phyloP scores from a whole-genome alignment of 2,888 invertebrate species.

The Hypselothyrea guttata region DNA sequence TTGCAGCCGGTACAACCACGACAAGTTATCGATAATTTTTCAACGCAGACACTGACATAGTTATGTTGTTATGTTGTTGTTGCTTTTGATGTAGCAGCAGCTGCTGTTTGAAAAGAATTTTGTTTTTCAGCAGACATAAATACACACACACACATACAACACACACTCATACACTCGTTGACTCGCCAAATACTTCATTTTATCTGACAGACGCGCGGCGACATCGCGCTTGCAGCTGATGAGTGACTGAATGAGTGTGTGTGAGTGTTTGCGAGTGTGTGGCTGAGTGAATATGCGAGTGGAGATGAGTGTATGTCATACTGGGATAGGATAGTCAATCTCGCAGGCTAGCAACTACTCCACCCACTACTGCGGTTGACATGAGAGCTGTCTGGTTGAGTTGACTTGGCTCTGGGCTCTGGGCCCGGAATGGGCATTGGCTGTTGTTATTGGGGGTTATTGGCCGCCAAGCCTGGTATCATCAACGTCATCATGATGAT shows the following conservation, averaged over 20 bases:
- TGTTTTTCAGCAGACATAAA: slow-evolving; percentile 55
- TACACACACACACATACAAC: slow-evolving; percentile 21
- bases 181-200: slow-evolving; percentile 67
- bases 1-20: slow-evolving; percentile 23
- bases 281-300: slow-evolving; percentile 26
- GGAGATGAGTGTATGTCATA: slow-evolving; percentile 46
- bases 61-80: slow-evolving; percentile 49
- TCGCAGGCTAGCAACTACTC: slow-evolving; percentile 13
- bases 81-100: slow-evolving; percentile 31
- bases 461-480: slow-evolving; percentile 57
- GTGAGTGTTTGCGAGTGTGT: slow-evolving; percentile 21
- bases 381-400: slow-evolving; percentile 54
- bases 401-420: slow-evolving; percentile 37
- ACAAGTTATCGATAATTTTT: slow-evolving; percentile 71
- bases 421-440: slow-evolving; percentile 26
- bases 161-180: slow-evolving; percentile 10
- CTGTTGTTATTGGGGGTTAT: slow-evolving; percentile 59
- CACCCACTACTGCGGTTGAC: slow-evolving; percentile 63
- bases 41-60: slow-evolving; percentile 55
- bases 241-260: slow-evolving; percentile 26
- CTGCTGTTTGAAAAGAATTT: slow-evolving; percentile 51
- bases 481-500: background rate
- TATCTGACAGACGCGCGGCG: slow-evolving; percentile 63
- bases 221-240: slow-evolving; percentile 32
- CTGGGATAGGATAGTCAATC: slow-evolving; percentile 46